These are phyloP conservation scores for Pachypeltis micranthus DNA, from an alignment of 1,140 invertebrate species.

Conservation along the genomic window DNA sequence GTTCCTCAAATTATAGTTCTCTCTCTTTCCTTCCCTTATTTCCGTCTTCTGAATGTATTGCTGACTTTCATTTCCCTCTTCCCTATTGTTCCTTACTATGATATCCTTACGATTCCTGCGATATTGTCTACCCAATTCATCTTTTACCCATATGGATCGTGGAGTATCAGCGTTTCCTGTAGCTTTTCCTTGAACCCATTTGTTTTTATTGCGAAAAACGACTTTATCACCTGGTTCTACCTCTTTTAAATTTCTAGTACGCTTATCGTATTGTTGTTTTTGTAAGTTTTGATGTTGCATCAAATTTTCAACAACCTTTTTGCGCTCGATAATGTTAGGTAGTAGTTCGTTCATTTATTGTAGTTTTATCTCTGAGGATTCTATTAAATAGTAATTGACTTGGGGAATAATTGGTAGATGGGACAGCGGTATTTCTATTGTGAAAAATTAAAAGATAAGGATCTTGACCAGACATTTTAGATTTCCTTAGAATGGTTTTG, in stretches of 20 bases:
- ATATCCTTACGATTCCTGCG: not conserved
- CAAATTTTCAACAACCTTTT: not conserved
- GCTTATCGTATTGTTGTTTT: not conserved
- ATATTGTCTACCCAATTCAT: not conserved
- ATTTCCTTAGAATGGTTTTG: not conserved
- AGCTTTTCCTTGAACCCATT: slow-evolving; percentile 2
- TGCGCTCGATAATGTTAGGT: not conserved
- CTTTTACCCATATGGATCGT: not conserved
- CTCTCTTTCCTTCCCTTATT: not conserved
- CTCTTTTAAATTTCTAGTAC: not conserved
- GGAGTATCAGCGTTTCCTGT: not conserved
- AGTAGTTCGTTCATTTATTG: too few relatives aligned
- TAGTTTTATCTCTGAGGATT: not conserved
- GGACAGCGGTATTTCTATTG: not conserved
- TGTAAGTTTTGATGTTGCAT: not conserved
- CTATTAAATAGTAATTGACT: not conserved
- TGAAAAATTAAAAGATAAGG: slow-evolving; percentile 4
- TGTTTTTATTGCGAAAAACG: not conserved
- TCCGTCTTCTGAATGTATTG: too few relatives aligned
- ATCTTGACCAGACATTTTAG: slow-evolving; percentile 3
- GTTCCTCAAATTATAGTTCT: slow-evolving; percentile 5
- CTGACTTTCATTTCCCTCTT: too few relatives aligned
- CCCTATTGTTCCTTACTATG: not conserved
- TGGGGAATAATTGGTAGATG: not conserved
- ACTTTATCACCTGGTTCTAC: not conserved